Base-by-base conservation (phyloP, 1,140 invertebrate species). In the Euglossa dilemma region DNA sequence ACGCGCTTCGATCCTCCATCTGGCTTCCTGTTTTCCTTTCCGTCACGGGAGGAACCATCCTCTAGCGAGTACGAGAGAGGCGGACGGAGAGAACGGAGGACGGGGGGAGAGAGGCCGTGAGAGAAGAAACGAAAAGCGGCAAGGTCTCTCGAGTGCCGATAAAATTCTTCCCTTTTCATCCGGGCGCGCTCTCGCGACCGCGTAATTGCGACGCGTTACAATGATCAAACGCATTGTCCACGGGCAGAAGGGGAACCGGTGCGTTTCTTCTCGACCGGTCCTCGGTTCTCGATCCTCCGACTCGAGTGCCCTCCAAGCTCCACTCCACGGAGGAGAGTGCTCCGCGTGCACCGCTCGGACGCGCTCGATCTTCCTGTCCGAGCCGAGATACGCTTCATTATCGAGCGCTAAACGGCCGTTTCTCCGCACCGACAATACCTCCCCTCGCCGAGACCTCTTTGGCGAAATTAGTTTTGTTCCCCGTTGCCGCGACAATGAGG, bases 391-490 rank as follows among this genome's bases (percentile, higher is more conserved):
- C 80, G 77, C 78, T 85, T 85, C 87, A 83, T 88, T 88, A 88
- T 85, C 87, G 83, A 85, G 45, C 87, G 63, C 45, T 88, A 88
- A 88, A 88, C 86, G 83, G 74, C 61, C 78, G 81, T 79, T 74
- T 76, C 86, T 83, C 57, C 43, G 36, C 5, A n/a, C 43, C 52
- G 36, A 83, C 81, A 83, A 83, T 83, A n/a, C 56, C 9, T 12
- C 47, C 52, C 63, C 20, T 52, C 20, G 20, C 7, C 54, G 6
- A 45, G 56, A 57, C 71, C 36, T 59, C 56, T 74, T 59, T 12
- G 14, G 66, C 72, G 80, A 87, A 87, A 87, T 87, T 76, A 63
- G 85, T 87, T 87, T 87, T 87, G 86, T 87, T 80, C 64, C 6
- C 28, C 63, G 28, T 25, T 6, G 8, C 59, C 8, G 43, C 64